Evolutionary conservation across 2,113 vertebrate genomes (phyloP).

Genomic region (Mustela nigripes): DNA sequence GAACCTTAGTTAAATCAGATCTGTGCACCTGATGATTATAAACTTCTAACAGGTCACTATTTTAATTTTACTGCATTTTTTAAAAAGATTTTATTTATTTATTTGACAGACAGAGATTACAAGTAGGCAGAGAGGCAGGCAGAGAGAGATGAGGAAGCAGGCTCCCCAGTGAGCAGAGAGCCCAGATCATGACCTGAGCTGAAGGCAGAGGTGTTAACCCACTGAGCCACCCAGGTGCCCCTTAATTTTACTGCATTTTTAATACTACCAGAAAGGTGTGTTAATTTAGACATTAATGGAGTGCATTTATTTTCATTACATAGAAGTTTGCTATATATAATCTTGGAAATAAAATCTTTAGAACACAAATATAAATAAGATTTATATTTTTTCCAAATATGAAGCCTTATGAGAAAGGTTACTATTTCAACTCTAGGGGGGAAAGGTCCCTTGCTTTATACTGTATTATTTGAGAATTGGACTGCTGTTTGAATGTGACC

Average conservation of each 20-base stretch:
- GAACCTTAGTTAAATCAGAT: conserved; percentile 1
- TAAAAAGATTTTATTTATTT: neutral
- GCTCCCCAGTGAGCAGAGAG: too few relatives aligned
- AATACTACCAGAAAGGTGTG: neutral
- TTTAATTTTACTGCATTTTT: neutral
- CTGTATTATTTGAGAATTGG: neutral
- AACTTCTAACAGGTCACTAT: conserved; percentile 36
- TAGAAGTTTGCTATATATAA: conserved; percentile 1
- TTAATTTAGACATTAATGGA: conserved; percentile 44
- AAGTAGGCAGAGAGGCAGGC: too few relatives aligned
- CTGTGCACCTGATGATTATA: neutral
- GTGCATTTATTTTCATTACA: conserved; percentile 12
- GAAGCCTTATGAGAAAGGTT: neutral
- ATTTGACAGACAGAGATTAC: too few relatives aligned
- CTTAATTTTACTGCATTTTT: neutral
- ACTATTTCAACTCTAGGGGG: neutral
- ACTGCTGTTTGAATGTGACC: neutral
- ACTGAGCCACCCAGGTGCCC: too few relatives aligned
- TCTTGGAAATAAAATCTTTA: conserved; percentile 43
- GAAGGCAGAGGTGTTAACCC: too few relatives aligned
- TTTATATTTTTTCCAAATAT: conserved; percentile 23
- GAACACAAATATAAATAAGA: conserved; percentile 6
- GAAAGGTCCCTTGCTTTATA: neutral
- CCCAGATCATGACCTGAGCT: too few relatives aligned
- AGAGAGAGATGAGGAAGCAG: too few relatives aligned